Evolutionary conservation across 1,140 invertebrate genomes (phyloP).

Genomic region (Rhyacophila brunnea): DNA sequence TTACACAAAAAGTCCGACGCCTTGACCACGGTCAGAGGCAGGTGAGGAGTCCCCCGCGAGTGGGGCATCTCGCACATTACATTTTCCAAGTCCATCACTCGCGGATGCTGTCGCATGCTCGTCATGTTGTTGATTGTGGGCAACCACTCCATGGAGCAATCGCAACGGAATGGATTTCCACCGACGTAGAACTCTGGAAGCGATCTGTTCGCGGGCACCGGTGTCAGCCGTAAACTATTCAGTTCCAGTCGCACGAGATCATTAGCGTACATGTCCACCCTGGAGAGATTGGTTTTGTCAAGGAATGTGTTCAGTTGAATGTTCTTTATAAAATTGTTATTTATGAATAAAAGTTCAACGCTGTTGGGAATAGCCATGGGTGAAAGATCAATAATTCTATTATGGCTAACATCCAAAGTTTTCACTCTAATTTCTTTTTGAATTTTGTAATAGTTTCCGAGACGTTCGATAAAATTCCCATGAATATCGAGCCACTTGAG

Average conservation of each 20-base stretch:
- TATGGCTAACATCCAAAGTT: slow-evolving; percentile 84
- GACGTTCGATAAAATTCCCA: slow-evolving; percentile 80
- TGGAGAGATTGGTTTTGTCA: slow-evolving; percentile 77
- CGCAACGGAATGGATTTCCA: slow-evolving; percentile 87
- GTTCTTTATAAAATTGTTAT: slow-evolving; percentile 81
- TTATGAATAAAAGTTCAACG: slow-evolving; percentile 84
- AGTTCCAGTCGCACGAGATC: slow-evolving; percentile 78
- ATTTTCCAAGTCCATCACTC: slow-evolving; percentile 83
- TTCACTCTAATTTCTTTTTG: slow-evolving; percentile 76
- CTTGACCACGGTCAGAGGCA: slow-evolving; percentile 65
- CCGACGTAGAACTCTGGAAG: slow-evolving; percentile 85
- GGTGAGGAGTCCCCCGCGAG: slow-evolving; percentile 64
- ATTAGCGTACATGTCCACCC: slow-evolving; percentile 88
- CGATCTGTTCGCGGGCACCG: slow-evolving; percentile 64
- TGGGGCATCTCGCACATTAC: slow-evolving; percentile 82
- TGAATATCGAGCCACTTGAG: slow-evolving; percentile 89
- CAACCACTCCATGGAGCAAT: slow-evolving; percentile 91
- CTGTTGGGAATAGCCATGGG: slow-evolving; percentile 84
- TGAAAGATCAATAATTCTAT: slow-evolving; percentile 76
- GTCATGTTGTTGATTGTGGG: slow-evolving; percentile 83
- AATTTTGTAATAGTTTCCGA: slow-evolving; percentile 83
- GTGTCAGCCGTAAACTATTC: slow-evolving; percentile 73
- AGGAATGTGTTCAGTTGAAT: slow-evolving; percentile 83
- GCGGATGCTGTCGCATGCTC: slow-evolving; percentile 74
- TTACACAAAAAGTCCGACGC: slow-evolving; percentile 84